Base-by-base conservation (phyloP, 2,888 invertebrate genomes). In the Philhelius pedissequus region DNA sequence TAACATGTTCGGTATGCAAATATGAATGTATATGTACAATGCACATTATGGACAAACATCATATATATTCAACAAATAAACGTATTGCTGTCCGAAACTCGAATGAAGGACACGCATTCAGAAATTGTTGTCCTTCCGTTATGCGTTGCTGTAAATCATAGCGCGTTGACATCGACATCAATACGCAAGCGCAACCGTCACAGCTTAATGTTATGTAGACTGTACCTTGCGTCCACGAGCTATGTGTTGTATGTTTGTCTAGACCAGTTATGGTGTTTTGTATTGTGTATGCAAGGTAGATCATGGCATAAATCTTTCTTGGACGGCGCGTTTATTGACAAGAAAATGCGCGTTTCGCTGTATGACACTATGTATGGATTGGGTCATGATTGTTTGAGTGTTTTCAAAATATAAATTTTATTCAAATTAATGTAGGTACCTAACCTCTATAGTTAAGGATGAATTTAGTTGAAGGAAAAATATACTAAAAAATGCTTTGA, bases 101-200 rank as follows among this genome's bases (percentile, higher is more conserved):
- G 18, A 74, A 66, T 77, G 81, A 82, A 82, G 77, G 77, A 77
- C 81, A 71, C 48, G 58, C 22, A n/a, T 48, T 3, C 71, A 40
- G 13, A 76, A 66, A 77, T 77, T 71, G 71, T 69, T 81, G 81
- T 80, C 74, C 75, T 80, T 80, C 75, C 80, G 54, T 64, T 75
- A 48, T 35, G 80, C 56, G 50, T 69, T 43, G 75, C 40, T 38
- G 69, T 81, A 81, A 81, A 75, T 81, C 80, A 76, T 70, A 81
- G 64, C 64, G 75, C 76, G 80, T 70, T 81, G 80, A 81, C 80
- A 70, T 48, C 80, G 56, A 70, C 75, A 81, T 81, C 80, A 75
- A 81, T 81, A 81, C 50, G 69, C 62, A 62, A 76, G 30, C 62
- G 43, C 60, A 68, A 43, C 50, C 40, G 74, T 74, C 74, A 79